Evolutionary conservation across 37 sponge, comb jelly and placozoan genomes (phyloP).

Genomic region (Bolinopsis microptera): DNA sequence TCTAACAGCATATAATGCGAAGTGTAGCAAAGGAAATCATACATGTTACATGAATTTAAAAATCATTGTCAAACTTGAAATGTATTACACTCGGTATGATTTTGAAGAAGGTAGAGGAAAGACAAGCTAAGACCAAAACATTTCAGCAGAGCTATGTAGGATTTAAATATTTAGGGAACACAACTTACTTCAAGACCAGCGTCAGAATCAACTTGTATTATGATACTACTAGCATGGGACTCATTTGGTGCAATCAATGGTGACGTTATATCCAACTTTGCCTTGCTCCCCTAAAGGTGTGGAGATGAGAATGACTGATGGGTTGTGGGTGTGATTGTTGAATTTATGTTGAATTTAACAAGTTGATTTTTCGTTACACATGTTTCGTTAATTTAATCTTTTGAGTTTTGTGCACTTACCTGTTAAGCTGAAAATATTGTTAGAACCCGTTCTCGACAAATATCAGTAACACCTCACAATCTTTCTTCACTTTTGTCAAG

Average conservation of each 20-base stretch:
- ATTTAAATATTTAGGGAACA: not conserved
- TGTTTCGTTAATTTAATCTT: too few species aligned
- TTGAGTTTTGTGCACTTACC: too few species aligned
- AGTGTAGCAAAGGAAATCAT: too few species aligned
- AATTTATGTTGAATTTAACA: too few species aligned
- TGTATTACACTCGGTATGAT: too few species aligned
- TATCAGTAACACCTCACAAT: not conserved
- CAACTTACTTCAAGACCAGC: not conserved
- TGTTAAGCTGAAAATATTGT: not conserved
- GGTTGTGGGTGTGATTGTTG: too few species aligned
- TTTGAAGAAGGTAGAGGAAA: too few species aligned
- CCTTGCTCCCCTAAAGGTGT: constrained; percentile 45
- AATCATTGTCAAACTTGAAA: too few species aligned
- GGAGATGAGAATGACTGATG: not conserved
- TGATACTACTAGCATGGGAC: not conserved
- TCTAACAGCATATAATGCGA: too few species aligned
- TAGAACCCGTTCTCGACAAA: constrained; percentile 58
- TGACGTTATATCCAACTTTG: constrained; percentile 20
- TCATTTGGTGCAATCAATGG: not conserved
- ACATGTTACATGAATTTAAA: too few species aligned
- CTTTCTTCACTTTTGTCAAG: not conserved
- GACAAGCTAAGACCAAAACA: not conserved
- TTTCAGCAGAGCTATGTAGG: not conserved
- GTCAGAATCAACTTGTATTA: not conserved
- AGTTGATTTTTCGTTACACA: too few species aligned